Evolutionary conservation across 2,888 invertebrate genomes (phyloP), one percentile per base, ranked within the genome.

Genomic region (Aspidiotus rigidus): DNA sequence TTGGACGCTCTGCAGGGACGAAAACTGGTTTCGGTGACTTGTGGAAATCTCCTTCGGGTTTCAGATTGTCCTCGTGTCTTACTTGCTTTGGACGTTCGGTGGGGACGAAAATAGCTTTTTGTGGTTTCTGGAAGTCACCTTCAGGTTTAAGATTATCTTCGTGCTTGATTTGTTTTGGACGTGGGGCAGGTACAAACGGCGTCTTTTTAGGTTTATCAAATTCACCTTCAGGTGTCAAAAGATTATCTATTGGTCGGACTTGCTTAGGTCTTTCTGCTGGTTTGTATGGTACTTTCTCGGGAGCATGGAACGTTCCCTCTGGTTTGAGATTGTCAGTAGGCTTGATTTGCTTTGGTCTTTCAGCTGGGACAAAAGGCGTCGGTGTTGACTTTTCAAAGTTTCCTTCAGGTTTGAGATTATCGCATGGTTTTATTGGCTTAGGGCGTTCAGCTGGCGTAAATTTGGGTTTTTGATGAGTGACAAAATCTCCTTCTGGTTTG

Each of bases 401-500:
- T 16, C 79, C 80, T 75, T 79, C 79, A 7, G 78, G 77, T 55
- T 73, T 73, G 7, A 79, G 72, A 70, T 77, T 74, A 73, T 80
- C 80, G 55, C 75, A 72, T 28, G 79, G 75, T 67, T 81, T 81
- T 15, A 83, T 79, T 66, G 80, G 81, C 73, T 82, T 82, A 74
- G 81, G 83, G 74, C 84, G 84, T 74, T 83, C 83, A 66, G 83
- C 79, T 15, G 81, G 80, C 10, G 78, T 75, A 72, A 82, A 69
- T 3, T 57, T 71, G 62, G 73, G 72, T 63, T 79, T 79, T 57
- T 78, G 78, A 1, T 79, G 81, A 13, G 77, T 73, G 13, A 62
- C 81, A 64, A 84, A 81, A 63, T 80, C 82, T 1, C 87, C 88
- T 77, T 86, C 86, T 82, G 87, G 83, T 75, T 81, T 83, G 2